Base-by-base conservation (phyloP, 2,888 invertebrate species). In the Cheilosia soror region DNA sequence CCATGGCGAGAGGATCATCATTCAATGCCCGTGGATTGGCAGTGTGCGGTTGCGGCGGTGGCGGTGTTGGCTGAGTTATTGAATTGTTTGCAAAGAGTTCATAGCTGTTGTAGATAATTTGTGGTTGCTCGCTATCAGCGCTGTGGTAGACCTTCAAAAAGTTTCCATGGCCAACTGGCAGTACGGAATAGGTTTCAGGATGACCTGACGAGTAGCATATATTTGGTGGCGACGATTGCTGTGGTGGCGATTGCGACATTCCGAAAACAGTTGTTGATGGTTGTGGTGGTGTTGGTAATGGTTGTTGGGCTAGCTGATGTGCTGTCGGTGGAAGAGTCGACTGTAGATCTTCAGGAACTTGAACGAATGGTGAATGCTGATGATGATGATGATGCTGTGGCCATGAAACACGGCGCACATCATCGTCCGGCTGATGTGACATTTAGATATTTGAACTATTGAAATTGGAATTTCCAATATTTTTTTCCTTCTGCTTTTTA, bases 71-170 rank as follows among this genome's bases (percentile, higher is more conserved):
- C 4, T 91, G 89, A 81, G 90, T 87, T 77, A 90, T 80, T 0
- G 91, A 89, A 87, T 89, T 91, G 63, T 90, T 90, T 27, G 92
- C 90, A 87, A 92, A 92, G 5, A 92, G 84, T 71, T 92, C 92
- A 78, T 92, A 92, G n/a, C 90, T 90, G 44, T 91, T 91, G 63
- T 89, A 90, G 44, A 89, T 88, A 73, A 88, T 88, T 40, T 85
- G 86, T 79, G 53, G 87, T 72, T 86, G 87, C 25, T 87, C 83
- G 72, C 89, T 90, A 69, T 92, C 92, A 6, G 90, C 87, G 62
- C 90, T 91, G 83, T 91, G 92, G 83, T 92, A 92, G 0, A 92
- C 91, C 88, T 92, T 92, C 1, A 92, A 88, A 72, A 92, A 92
- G 69, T 92, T 92, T 0, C 92, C 92, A 81, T 90, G 91, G 0